Conservation (phyloP, 2,888 invertebrate genomes). For the Callinectes sapidus region DNA sequence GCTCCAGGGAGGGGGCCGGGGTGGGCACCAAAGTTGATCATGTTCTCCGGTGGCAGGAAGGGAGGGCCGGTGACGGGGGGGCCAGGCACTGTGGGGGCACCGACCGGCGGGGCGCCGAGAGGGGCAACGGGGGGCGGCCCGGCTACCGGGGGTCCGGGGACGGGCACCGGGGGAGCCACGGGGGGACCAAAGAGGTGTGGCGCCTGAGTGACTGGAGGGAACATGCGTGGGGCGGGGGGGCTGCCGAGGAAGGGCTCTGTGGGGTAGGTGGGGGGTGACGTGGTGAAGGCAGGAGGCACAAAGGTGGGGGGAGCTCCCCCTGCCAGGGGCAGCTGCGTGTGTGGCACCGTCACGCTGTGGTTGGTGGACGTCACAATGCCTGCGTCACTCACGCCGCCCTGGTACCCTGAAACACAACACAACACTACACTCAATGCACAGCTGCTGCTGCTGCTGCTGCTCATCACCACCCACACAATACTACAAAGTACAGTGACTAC, state of each 20-base stretch:
- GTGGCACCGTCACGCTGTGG: conserved; percentile 54
- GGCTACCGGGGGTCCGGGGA: conserved; percentile 72
- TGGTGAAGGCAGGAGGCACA: conserved; percentile 68
- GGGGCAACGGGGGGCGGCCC: conserved; percentile 73
- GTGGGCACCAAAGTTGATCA: conserved; percentile 68
- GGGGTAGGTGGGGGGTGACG: conserved; percentile 66
- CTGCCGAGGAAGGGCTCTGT: conserved; percentile 72
- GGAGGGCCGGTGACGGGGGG: conserved; percentile 69
- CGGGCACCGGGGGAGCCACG: conserved; percentile 73
- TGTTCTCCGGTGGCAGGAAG: conserved; percentile 69
- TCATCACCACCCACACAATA: not conserved
- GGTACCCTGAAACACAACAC: conserved; percentile 52
- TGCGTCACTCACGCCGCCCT: conserved; percentile 54
- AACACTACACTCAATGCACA: not conserved
- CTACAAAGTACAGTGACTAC: not conserved
- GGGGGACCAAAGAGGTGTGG: conserved; percentile 73
- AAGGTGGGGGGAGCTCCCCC: conserved; percentile 61
- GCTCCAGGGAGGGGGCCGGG: conserved; percentile 62
- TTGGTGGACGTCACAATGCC: conserved; percentile 45
- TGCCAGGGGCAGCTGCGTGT: conserved; percentile 58
- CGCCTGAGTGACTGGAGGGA: conserved; percentile 73
- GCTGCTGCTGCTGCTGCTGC: not conserved
- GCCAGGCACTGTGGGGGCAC: conserved; percentile 70
- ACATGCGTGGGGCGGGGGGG: conserved; percentile 72
- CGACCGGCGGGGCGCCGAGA: conserved; percentile 73